These are phyloP conservation scores for Sphenopsis melanotis DNA, from an alignment of 2,797 vertebrate species.

Conservation along the genomic window DNA sequence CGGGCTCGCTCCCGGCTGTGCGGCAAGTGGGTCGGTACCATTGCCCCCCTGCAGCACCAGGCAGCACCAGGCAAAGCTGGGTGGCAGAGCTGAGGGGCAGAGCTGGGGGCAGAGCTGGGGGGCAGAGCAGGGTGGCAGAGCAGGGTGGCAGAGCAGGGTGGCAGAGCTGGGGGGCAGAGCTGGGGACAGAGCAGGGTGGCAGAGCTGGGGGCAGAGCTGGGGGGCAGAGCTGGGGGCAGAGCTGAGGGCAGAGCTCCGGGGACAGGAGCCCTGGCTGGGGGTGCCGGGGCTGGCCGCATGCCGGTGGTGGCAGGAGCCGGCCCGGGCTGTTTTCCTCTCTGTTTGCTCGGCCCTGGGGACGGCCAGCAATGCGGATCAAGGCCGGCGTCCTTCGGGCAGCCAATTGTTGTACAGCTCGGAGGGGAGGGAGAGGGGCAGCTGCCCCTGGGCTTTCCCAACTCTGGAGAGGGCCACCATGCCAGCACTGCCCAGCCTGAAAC, in stretches of 20 bases:
- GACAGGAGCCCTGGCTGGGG: background rate
- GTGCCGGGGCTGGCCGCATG: background rate
- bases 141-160: no score
- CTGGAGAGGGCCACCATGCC: background rate
- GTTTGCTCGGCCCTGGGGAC: slow-evolving; percentile 40
- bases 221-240: no score
- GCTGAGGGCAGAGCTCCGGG: background rate
- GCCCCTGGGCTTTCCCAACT: slow-evolving; percentile 32
- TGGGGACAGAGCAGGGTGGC: no score
- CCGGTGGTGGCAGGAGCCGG: background rate
- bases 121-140: no score
- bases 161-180: no score
- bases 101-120: no score
- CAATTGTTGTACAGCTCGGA: slow-evolving; percentile 10
- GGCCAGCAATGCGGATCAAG: slow-evolving; percentile 47
- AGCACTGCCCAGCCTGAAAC: background rate
- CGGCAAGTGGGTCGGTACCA: background rate
- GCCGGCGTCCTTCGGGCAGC: background rate
- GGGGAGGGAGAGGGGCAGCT: slow-evolving; percentile 54
- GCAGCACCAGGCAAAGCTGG: rapidly evolving
- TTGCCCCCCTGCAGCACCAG: rapidly evolving
- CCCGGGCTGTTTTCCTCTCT: slow-evolving; percentile 39
- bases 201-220: no score
- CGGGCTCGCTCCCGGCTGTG: background rate
- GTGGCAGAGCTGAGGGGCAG: no score